phyloP scores from a whole-genome alignment of 2,888 invertebrate species.

The Parnassius orleans region DNA sequence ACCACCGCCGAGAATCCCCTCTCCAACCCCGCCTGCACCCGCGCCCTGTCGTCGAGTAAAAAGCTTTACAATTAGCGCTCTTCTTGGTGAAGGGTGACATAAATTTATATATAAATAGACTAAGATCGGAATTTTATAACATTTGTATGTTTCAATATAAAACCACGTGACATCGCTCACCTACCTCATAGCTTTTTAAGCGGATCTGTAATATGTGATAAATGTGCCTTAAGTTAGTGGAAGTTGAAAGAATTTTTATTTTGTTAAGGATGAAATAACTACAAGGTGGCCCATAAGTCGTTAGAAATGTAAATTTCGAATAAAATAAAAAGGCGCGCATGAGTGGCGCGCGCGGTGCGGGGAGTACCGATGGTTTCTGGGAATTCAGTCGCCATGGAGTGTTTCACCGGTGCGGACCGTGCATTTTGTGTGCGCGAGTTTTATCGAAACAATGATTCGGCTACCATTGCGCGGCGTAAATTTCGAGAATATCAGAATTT shows the following conservation, averaged over 20 bases:
- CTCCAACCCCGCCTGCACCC: conserved; percentile 52
- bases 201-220: conserved; percentile 54
- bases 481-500: too few relatives aligned
- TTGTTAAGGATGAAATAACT: too few relatives aligned
- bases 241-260: conserved; percentile 7
- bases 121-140: conserved; percentile 4
- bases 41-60: conserved; percentile 67
- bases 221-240: conserved; percentile 52
- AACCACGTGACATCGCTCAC: conserved; percentile 14
- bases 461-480: too few relatives aligned
- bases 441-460: too few relatives aligned
- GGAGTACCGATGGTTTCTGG: too few relatives aligned
- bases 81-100: conserved; percentile 71
- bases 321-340: too few relatives aligned
- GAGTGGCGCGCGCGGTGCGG: too few relatives aligned
- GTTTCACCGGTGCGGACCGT: too few relatives aligned
- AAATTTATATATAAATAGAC: conserved; percentile 5
- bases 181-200: conserved; percentile 26
- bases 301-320: too few relatives aligned
- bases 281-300: too few relatives aligned
- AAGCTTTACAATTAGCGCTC: conserved; percentile 74
- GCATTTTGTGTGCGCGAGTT: too few relatives aligned
- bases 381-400: too few relatives aligned
- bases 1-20: conserved; percentile 47
- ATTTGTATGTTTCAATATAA: conserved; percentile 6